Evolutionary conservation across 2,113 vertebrate genomes (phyloP).

Genomic region (Aspidoscelis tigris): DNA sequence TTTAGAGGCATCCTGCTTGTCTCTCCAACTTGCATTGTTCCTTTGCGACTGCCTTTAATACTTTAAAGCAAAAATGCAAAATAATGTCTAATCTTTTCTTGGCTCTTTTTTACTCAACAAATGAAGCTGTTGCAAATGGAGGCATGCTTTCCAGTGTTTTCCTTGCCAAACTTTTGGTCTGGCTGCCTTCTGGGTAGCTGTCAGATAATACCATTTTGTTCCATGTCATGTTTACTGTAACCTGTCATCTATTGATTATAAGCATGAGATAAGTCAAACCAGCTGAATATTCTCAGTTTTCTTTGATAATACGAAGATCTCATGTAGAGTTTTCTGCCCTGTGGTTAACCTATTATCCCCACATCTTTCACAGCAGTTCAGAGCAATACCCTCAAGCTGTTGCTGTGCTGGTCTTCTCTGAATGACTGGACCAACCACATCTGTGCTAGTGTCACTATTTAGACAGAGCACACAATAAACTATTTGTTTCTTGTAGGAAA

Average conservation of each 20-base stretch:
- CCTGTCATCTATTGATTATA: conserved; percentile 53
- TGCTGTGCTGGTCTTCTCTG: conserved; percentile 16
- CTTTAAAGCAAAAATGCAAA: background rate
- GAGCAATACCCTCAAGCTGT: conserved; percentile 37
- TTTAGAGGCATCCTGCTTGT: too few species aligned
- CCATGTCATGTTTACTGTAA: conserved; percentile 34
- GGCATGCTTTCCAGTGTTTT: background rate
- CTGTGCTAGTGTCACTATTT: background rate
- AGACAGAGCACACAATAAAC: background rate
- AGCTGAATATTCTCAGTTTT: conserved; percentile 48
- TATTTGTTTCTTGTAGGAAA: fast-evolving
- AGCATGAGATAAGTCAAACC: conserved; percentile 54
- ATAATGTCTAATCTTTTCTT: background rate
- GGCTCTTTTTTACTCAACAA: conserved; percentile 24
- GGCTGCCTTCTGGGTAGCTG: conserved; percentile 21
- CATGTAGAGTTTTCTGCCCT: conserved; percentile 67
- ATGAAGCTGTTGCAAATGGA: fast-evolving
- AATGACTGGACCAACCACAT: conserved; percentile 31
- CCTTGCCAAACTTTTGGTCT: conserved; percentile 43
- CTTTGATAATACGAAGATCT: conserved; percentile 52
- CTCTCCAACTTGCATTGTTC: background rate
- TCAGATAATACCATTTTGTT: background rate
- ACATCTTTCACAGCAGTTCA: background rate
- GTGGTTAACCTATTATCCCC: conserved; percentile 68
- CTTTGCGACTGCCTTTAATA: background rate